Percentiles rank a stretch among this genome's conserved stretches.
phyloP scores from a whole-genome alignment of 2,797 vertebrate species.

The Cuniculus paca region DNA sequence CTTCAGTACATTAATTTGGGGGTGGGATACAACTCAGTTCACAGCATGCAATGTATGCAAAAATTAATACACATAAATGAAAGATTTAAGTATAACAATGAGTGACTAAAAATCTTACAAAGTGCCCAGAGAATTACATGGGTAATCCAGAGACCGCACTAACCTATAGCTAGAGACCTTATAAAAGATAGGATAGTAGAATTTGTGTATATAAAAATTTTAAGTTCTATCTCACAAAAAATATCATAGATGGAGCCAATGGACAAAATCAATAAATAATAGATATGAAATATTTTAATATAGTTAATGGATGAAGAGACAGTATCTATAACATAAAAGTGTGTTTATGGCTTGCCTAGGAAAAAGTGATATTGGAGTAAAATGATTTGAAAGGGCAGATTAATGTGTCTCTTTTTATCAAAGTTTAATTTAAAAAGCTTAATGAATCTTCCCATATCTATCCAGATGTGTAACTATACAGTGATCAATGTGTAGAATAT shows the following conservation, averaged over 20 bases:
- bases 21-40: background rate
- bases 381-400: background rate
- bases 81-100: background rate
- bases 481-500: background rate
- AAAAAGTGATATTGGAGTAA: background rate
- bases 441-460: background rate
- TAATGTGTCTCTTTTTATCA: background rate
- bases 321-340: background rate
- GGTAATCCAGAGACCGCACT: background rate
- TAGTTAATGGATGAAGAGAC: background rate
- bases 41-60: background rate
- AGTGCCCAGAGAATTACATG: background rate
- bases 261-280: background rate
- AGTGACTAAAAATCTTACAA: background rate
- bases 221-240: background rate
- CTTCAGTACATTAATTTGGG: background rate
- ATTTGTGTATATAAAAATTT: background rate
- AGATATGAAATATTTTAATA: constrained; percentile 5
- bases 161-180: background rate
- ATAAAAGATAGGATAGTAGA: background rate
- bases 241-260: background rate
- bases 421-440: background rate
- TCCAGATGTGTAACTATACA: background rate
- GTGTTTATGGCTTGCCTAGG: background rate
- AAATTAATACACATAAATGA: background rate